Conservation (phyloP, 2,797 vertebrate species). For the Hippopotamyrus pictus region DNA sequence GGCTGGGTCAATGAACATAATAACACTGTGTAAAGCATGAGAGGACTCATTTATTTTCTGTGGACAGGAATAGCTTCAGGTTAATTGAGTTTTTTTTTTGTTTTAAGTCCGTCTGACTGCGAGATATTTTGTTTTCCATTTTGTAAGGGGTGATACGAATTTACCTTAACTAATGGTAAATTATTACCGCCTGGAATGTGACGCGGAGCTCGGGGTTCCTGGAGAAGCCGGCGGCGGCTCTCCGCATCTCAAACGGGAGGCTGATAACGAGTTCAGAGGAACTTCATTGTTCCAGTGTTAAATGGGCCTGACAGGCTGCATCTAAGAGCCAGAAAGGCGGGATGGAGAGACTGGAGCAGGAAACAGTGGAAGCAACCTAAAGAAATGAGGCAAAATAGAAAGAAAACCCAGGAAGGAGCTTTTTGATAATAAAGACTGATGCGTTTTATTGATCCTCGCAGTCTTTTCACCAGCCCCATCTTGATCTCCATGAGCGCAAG, state of each 20-base stretch:
- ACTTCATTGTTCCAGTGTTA: neutral
- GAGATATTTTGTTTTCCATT: slow-evolving; percentile 59
- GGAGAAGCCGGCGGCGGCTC: neutral
- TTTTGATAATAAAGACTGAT: neutral
- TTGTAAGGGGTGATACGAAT: slow-evolving; percentile 53
- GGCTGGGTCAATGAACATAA: slow-evolving; percentile 34
- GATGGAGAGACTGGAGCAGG: neutral
- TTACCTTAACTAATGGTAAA: slow-evolving; percentile 62
- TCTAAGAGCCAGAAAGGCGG: neutral
- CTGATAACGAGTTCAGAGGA: neutral
- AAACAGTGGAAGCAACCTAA: neutral
- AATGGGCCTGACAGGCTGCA: neutral
- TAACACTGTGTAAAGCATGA: slow-evolving; percentile 28
- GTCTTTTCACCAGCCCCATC: neutral
- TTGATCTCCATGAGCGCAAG: neutral
- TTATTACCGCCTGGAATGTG: slow-evolving; percentile 58
- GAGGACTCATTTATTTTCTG: slow-evolving; percentile 39
- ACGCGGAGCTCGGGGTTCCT: neutral
- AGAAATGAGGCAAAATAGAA: neutral
- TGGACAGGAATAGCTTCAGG: slow-evolving; percentile 32
- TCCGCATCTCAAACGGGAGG: neutral
- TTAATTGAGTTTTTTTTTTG: slow-evolving; percentile 54
- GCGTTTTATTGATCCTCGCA: neutral
- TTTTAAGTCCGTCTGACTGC: slow-evolving; percentile 37
- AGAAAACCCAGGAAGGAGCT: neutral